A percentile compares a stretch with the other conserved stretches of the same genome.
These are phyloP conservation scores for Promerops cafer DNA, from an alignment of 2,113 vertebrate species.

Conservation along the genomic window DNA sequence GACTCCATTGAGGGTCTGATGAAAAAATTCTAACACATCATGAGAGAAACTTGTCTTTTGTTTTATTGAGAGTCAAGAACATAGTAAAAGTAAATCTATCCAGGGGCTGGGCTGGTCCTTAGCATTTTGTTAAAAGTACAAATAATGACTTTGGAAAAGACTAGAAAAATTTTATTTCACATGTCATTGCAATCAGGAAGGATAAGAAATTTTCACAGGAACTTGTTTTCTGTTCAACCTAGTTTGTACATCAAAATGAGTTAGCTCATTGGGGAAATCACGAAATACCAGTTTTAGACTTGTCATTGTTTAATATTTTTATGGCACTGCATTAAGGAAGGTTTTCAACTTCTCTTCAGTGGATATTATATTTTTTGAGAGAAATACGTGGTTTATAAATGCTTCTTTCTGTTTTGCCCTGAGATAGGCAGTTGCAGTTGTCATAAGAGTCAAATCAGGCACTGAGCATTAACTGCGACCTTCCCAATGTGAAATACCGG, in stretches of 20 bases:
- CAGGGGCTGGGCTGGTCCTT: not conserved
- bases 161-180: conserved; percentile 6
- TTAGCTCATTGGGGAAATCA: not conserved
- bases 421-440: not conserved
- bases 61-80: not conserved
- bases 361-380: not conserved
- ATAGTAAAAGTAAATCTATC: not conserved
- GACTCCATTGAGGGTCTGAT: not conserved
- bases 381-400: not conserved
- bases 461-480: not conserved
- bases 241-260: not conserved
- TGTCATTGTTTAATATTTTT: not conserved
- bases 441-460: not conserved
- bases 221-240: not conserved
- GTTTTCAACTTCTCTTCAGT: conserved; percentile 19
- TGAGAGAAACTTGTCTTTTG: not conserved
- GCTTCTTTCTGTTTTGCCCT: not conserved
- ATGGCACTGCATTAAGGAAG: not conserved
- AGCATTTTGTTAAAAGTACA: not conserved
- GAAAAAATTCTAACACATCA: not conserved
- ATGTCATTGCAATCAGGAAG: not conserved
- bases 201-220: not conserved
- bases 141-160: not conserved
- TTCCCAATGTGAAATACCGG: not conserved
- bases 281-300: conserved; percentile 1